These are phyloP conservation scores for Ptychodera flava DNA, from an alignment of 35 echinoderm and acorn worm species.

Conservation along the genomic window DNA sequence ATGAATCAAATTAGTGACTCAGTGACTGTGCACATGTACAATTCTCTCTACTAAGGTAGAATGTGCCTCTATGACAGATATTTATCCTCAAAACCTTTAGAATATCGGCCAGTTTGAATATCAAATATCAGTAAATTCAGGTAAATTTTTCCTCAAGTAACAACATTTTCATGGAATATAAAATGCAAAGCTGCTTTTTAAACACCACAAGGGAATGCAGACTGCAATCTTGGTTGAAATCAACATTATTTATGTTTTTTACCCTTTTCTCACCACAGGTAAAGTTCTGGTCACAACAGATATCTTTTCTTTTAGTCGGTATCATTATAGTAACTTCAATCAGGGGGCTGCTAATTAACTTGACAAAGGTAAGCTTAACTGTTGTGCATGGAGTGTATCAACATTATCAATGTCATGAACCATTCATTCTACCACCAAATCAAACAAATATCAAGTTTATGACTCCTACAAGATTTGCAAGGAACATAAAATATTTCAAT, in stretches of 20 bases:
- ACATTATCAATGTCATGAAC: no score
- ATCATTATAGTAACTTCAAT: slow-evolving; percentile 99
- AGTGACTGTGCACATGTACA: no score
- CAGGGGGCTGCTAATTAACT: slow-evolving; percentile 87
- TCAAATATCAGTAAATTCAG: not conserved
- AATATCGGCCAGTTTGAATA: not conserved
- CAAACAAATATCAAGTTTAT: no score
- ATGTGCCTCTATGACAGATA: no score
- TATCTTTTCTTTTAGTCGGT: slow-evolving; percentile 89
- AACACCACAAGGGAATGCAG: no score
- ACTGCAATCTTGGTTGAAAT: not conserved
- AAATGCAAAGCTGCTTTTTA: not conserved
- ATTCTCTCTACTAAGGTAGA: no score
- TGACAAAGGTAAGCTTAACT: slow-evolving; percentile 96
- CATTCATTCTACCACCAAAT: no score
- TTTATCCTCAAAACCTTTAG: not conserved
- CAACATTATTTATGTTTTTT: slow-evolving; percentile 7
- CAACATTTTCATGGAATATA: not conserved
- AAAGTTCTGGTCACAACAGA: slow-evolving; percentile 98
- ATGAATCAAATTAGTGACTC: no score
- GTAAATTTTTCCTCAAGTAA: not conserved
- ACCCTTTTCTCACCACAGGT: slow-evolving; percentile 30
- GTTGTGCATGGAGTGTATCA: no score
- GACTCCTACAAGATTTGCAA: no score
- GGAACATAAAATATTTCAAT: no score